Conservation (phyloP, 2,797 vertebrate species). For the Argyrosomus regius region DNA sequence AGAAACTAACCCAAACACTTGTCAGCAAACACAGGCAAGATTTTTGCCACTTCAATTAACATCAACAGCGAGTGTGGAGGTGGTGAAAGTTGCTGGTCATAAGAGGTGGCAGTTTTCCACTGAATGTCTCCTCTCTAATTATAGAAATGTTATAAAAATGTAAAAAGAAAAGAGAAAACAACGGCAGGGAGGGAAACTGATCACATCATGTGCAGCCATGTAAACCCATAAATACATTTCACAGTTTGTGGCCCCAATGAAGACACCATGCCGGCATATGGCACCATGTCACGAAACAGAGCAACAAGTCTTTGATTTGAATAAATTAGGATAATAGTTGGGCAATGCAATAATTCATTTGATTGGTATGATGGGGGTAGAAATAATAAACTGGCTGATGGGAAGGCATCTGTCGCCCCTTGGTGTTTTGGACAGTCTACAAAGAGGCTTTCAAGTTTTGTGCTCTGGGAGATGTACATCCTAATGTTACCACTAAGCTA, state of each 20-base stretch:
- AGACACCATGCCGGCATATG: slow-evolving; percentile 67
- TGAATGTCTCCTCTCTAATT: slow-evolving; percentile 30
- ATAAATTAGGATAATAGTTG: slow-evolving; percentile 69
- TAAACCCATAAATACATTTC: slow-evolving; percentile 57
- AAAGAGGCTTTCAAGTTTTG: slow-evolving; percentile 63
- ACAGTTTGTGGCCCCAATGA: slow-evolving; percentile 45
- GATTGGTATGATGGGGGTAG: slow-evolving; percentile 50
- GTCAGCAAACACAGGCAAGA: slow-evolving; percentile 9
- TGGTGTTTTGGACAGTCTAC: slow-evolving; percentile 57
- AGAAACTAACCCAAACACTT: slow-evolving; percentile 22
- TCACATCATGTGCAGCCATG: slow-evolving; percentile 47
- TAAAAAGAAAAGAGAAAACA: slow-evolving; percentile 25
- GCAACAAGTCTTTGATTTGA: slow-evolving; percentile 69
- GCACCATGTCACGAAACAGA: slow-evolving; percentile 59
- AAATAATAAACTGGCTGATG: slow-evolving; percentile 65
- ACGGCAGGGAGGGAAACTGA: neutral
- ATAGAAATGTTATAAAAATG: slow-evolving; percentile 17
- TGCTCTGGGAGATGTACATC: slow-evolving; percentile 53
- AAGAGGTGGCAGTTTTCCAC: slow-evolving; percentile 6
- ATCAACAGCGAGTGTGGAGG: slow-evolving; percentile 20
- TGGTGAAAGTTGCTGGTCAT: slow-evolving; percentile 29
- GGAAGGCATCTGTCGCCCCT: slow-evolving; percentile 62
- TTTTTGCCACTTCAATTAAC: slow-evolving; percentile 13
- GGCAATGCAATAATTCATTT: slow-evolving; percentile 63
- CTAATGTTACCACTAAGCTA: slow-evolving; percentile 62